Evolutionary conservation across 1,140 invertebrate genomes (phyloP).

Genomic region (Nephila pilipes): DNA sequence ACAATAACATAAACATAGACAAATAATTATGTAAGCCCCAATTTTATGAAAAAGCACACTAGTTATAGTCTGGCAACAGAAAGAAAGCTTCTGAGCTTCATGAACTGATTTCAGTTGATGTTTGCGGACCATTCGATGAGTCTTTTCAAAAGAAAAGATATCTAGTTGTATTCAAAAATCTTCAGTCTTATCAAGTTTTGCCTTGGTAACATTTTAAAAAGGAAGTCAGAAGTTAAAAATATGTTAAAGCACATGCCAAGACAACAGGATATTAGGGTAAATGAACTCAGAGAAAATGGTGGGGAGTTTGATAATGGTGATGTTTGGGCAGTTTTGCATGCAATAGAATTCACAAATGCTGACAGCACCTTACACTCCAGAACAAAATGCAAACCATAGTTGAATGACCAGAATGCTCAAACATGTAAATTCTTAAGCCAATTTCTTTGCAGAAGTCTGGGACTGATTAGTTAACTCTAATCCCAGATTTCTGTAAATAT

Average conservation of each 20-base stretch:
- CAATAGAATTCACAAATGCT: constrained; percentile 39
- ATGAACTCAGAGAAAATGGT: constrained; percentile 68
- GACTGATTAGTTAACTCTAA: neutral
- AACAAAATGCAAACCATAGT: constrained; percentile 69
- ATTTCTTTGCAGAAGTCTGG: constrained; percentile 8
- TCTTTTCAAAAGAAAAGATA: constrained; percentile 59
- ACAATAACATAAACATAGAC: no score
- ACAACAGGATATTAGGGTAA: neutral
- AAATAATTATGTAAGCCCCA: constrained; percentile 27
- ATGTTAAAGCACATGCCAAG: constrained; percentile 10
- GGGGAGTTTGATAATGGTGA: constrained; percentile 53
- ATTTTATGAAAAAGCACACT: constrained; percentile 26
- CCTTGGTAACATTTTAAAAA: constrained; percentile 21
- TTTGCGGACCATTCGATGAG: constrained; percentile 44
- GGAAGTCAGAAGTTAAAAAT: constrained; percentile 46
- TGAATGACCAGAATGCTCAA: constrained; percentile 35
- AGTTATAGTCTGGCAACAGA: constrained; percentile 18
- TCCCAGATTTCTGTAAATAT: no score
- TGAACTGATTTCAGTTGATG: neutral
- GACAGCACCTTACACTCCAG: constrained; percentile 64
- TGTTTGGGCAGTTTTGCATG: neutral
- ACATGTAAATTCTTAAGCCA: constrained; percentile 21
- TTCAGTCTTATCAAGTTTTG: constrained; percentile 29
- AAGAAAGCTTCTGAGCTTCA: neutral
- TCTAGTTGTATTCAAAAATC: constrained; percentile 57